phyloP scores from a whole-genome alignment of 2,113 vertebrate species.

The Lophura nycthemera region DNA sequence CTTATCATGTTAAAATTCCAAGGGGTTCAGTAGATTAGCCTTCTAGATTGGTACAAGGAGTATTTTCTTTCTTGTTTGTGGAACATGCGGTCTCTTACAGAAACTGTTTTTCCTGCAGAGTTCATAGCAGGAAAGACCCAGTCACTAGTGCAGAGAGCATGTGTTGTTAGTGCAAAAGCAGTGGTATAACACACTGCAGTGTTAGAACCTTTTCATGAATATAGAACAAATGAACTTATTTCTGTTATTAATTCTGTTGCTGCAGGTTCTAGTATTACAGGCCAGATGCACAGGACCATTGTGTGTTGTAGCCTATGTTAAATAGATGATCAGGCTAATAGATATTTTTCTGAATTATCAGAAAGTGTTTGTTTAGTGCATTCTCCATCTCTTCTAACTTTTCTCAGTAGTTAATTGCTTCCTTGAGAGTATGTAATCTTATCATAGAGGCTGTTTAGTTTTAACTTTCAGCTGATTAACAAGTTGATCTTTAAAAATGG shows the following conservation, averaged over 20 bases:
- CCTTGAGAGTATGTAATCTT: not conserved
- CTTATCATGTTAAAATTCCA: not conserved
- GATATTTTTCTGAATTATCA: not conserved
- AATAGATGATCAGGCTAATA: too few species aligned
- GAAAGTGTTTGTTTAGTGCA: not conserved
- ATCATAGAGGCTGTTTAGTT: not conserved
- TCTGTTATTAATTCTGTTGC: too few species aligned
- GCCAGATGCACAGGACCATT: too few species aligned
- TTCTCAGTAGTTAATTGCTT: not conserved
- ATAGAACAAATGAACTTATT: too few species aligned
- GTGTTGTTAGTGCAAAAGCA: too few species aligned
- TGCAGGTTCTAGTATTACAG: too few species aligned
- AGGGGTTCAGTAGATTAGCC: not conserved
- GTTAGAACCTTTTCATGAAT: too few species aligned
- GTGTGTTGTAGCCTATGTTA: too few species aligned
- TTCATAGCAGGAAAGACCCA: too few species aligned
- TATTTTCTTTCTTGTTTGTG: not conserved
- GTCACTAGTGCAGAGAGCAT: too few species aligned
- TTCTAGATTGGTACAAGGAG: not conserved
- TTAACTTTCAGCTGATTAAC: not conserved
- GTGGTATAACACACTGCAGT: too few species aligned
- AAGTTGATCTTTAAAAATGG: not conserved
- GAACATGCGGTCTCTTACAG: not conserved
- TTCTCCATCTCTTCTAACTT: not conserved
- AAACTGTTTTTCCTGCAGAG: too few species aligned